Percentiles rank a stretch among this genome's conserved stretches.
phyloP scores from a whole-genome alignment of 2,113 vertebrate genomes.

The Phalacrocorax pelagicus region DNA sequence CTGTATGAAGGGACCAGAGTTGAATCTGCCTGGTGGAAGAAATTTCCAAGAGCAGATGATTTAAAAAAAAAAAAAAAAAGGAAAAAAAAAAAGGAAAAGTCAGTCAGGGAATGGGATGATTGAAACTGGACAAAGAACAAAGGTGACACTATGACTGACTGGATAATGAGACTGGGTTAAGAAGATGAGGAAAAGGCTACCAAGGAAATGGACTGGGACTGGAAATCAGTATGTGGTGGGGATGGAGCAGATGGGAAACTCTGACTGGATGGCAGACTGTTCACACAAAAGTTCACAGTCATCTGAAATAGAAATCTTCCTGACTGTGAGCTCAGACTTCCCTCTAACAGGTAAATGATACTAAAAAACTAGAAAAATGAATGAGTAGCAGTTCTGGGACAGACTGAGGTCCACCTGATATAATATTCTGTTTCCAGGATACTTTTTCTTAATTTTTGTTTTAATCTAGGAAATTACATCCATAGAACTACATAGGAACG shows the following conservation, averaged over 20 bases:
- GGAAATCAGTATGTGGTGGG: background rate
- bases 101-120: background rate
- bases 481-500: background rate
- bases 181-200: background rate
- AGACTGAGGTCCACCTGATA: background rate
- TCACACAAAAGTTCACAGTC: background rate
- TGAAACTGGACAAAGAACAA: background rate
- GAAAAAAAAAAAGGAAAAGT: background rate
- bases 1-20: background rate
- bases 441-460: background rate
- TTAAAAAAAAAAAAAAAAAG: background rate
- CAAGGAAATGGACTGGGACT: background rate
- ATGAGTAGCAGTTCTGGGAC: background rate
- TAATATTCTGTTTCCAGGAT: background rate
- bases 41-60: background rate
- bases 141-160: background rate
- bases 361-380: background rate
- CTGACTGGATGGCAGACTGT: background rate
- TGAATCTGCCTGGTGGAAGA: background rate
- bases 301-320: background rate
- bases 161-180: background rate
- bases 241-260: background rate
- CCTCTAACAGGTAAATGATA: background rate
- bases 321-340: background rate
- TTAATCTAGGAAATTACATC: background rate